These are phyloP conservation scores for Hermetia illucens DNA, from an alignment of 1,140 invertebrate species.

Conservation along the genomic window DNA sequence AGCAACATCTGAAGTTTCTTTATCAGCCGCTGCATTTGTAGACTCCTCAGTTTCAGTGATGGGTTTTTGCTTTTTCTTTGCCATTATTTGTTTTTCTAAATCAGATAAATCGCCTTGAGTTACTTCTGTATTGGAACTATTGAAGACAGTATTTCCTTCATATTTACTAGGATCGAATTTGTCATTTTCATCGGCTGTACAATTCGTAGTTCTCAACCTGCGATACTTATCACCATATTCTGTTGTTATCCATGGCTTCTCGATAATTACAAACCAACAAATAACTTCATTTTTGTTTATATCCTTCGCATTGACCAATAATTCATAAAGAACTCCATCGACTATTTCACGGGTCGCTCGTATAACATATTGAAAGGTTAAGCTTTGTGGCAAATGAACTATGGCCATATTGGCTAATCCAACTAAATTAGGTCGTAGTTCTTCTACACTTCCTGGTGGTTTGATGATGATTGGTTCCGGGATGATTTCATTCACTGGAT, in stretches of 20 bases:
- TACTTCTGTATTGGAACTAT: too few species aligned
- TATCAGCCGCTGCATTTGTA: too few species aligned
- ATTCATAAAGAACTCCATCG: slow-evolving; percentile 25
- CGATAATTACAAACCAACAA: slow-evolving; percentile 22
- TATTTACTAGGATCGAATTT: too few species aligned
- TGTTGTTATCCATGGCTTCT: slow-evolving; percentile 26
- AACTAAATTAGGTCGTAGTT: slow-evolving; percentile 26
- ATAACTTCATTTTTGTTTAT: slow-evolving; percentile 18
- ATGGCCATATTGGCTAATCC: slow-evolving; percentile 28
- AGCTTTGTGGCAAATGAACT: slow-evolving; percentile 23
- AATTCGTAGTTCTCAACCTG: slow-evolving; percentile 21
- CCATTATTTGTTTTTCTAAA: too few species aligned
- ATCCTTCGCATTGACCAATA: slow-evolving; percentile 17
- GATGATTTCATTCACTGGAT: too few species aligned
- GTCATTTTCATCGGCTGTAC: too few species aligned
- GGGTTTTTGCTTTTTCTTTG: too few species aligned
- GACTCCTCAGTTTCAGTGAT: too few species aligned
- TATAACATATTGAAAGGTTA: slow-evolving; percentile 25
- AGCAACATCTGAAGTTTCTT: too few species aligned
- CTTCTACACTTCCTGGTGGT: slow-evolving; percentile 13
- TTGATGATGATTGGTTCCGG: too few species aligned
- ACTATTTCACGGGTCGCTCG: slow-evolving; percentile 27
- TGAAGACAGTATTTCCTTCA: too few species aligned
- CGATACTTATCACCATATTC: slow-evolving; percentile 27
- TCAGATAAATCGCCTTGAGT: too few species aligned